Conservation (phyloP, 1,140 invertebrate genomes). For the Meloidogyne floridensis region DNA sequence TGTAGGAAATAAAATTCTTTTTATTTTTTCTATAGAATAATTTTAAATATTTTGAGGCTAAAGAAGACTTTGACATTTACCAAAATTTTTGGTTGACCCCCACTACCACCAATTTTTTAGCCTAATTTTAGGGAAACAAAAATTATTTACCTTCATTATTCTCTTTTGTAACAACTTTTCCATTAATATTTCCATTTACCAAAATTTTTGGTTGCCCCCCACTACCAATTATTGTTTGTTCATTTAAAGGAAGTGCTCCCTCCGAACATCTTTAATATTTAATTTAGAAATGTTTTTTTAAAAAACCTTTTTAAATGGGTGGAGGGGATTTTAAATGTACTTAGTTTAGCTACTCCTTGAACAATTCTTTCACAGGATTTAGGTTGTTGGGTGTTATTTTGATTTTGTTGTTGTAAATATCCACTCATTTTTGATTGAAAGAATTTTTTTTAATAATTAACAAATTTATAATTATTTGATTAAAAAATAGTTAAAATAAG, state of each 20-base stretch:
- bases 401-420: neutral
- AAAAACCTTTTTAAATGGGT: conserved; percentile 4
- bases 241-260: neutral
- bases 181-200: neutral
- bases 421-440: neutral
- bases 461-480: no score
- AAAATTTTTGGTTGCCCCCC: neutral
- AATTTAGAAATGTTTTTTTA: conserved; percentile 3
- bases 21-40: no score
- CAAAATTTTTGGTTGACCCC: neutral
- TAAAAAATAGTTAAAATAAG: no score
- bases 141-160: neutral
- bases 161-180: neutral
- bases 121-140: no score
- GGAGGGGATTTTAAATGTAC: conserved; percentile 16
- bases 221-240: neutral
- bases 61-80: neutral
- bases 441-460: no score
- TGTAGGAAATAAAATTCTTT: no score
- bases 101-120: neutral
- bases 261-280: neutral
- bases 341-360: conserved; percentile 17
- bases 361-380: conserved; percentile 9
- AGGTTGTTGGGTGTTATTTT: neutral
- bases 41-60: no score